Evolutionary conservation across 2,797 vertebrate species (phyloP).

Genomic region (Tangara arthus): DNA sequence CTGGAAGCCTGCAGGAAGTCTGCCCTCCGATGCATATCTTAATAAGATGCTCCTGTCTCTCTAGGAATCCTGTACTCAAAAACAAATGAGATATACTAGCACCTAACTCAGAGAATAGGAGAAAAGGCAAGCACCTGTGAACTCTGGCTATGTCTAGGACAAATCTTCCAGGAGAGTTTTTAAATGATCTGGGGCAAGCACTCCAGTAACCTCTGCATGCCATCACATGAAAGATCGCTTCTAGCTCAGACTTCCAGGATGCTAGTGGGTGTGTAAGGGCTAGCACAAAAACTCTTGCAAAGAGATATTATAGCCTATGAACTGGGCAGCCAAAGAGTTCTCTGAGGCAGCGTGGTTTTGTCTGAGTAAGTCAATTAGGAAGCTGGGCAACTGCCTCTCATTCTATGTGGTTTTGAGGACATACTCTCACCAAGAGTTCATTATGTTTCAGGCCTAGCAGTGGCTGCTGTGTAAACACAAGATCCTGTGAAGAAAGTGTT

Average conservation of each 20-base stretch:
- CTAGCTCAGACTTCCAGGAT: background rate
- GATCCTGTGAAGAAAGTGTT: background rate
- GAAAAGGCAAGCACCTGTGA: background rate
- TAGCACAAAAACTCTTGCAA: too few species aligned
- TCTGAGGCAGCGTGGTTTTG: background rate
- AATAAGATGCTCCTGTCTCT: background rate
- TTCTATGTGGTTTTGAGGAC: background rate
- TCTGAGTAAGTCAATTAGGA: background rate
- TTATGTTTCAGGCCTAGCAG: background rate
- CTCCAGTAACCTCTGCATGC: accelerated
- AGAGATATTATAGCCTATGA: accelerated
- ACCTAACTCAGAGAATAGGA: background rate
- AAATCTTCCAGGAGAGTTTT: background rate
- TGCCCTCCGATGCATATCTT: background rate
- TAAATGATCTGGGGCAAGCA: background rate
- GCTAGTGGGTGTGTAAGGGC: too few species aligned
- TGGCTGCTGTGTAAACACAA: background rate
- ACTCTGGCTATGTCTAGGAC: background rate
- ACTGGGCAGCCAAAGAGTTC: background rate
- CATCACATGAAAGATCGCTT: background rate
- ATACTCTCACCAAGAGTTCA: background rate
- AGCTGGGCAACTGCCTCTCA: background rate
- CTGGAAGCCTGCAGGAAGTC: background rate
- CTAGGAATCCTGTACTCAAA: background rate
- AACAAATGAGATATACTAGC: background rate